Base-by-base conservation (phyloP, 2,113 vertebrate species). In the Ammodramus savannarum region DNA sequence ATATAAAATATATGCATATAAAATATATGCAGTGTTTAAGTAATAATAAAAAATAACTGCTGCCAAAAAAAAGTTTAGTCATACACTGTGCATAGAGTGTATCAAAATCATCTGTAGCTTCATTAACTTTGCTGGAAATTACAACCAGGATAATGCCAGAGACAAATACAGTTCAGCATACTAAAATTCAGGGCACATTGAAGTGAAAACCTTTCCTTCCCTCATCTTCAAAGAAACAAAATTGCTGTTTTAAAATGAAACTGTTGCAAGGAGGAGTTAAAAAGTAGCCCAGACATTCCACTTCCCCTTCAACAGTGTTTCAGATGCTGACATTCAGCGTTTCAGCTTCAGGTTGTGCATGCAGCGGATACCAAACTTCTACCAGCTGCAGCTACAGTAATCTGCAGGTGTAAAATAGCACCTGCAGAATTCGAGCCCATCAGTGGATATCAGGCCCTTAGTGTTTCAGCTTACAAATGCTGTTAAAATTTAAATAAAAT, bases 81-180 rank as follows among this genome's bases (percentile, higher is more conserved):
- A 38, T 94, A 73, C 46, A 9, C 72, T 79, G 82, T 88, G 68
- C 87, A 66, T 29, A 26, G 55, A 87, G 59, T 87, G 39, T 80
- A 58, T 80, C 79, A 94, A 84, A 96, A 94, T 93, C 31, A 78
- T 96, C 93, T 80, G 46, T 89, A 78, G 75, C 82, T 91, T 96
- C 90, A 94, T 90, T 94, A 95, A 92, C 68, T 96, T 96, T 2
- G 0, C 72, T 86, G 65, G 78, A 79, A 93, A 90, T 94, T 96
- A 88, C 91, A 91, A 55, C 75, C 51, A 67, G 46, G 48, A 63
- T 91, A 83, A 94, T 93, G 59, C 85, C 80, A 90, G 76, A 73
- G 91, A 79, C 25, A 93, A 87, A 96, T 94, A 71, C 63, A 66
- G 23, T 81, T 91, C 79, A 85, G n/a, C 36, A 57, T 86, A 86